Conservation (phyloP, 2,888 invertebrate species). For the Agrenia bidenticulata region DNA sequence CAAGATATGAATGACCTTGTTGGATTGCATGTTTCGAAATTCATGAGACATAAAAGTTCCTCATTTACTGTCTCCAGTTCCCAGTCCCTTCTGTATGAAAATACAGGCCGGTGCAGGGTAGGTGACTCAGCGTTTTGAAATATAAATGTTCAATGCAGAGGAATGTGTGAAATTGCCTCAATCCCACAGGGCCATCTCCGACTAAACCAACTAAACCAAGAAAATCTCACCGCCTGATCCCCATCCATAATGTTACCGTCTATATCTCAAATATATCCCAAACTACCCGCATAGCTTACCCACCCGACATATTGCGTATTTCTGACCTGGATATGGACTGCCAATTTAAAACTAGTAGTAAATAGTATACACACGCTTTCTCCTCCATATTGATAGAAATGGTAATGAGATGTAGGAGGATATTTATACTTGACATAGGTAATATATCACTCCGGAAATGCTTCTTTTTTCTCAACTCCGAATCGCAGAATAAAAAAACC, state of each 20-base stretch:
- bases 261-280: too few relatives aligned
- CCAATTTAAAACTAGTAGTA: too few relatives aligned
- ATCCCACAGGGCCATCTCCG: conserved; percentile 1
- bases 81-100: neutral
- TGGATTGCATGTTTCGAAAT: conserved; percentile 9
- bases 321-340: too few relatives aligned
- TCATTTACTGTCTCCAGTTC: neutral
- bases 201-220: too few relatives aligned
- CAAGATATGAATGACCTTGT: conserved; percentile 17
- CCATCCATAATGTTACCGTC: too few relatives aligned
- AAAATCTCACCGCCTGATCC: too few relatives aligned
- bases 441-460: conserved; percentile 3
- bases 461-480: too few relatives aligned
- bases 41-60: conserved; percentile 3
- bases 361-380: neutral
- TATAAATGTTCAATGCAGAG: conserved; percentile 18
- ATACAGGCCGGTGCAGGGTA: neutral
- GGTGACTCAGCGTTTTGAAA: conserved; percentile 9
- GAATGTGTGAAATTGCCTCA: conserved; percentile 11
- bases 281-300: too few relatives aligned
- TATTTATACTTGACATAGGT: conserved; percentile 20
- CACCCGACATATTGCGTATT: too few relatives aligned
- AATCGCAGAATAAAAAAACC: neutral
- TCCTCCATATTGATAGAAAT: conserved; percentile 17
- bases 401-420: conserved; percentile 16